A percentile compares a stretch with the other conserved stretches of the same genome.
These are phyloP conservation scores for Myiotriccus ornatus DNA, from an alignment of 2,797 vertebrate genomes.

Conservation along the genomic window DNA sequence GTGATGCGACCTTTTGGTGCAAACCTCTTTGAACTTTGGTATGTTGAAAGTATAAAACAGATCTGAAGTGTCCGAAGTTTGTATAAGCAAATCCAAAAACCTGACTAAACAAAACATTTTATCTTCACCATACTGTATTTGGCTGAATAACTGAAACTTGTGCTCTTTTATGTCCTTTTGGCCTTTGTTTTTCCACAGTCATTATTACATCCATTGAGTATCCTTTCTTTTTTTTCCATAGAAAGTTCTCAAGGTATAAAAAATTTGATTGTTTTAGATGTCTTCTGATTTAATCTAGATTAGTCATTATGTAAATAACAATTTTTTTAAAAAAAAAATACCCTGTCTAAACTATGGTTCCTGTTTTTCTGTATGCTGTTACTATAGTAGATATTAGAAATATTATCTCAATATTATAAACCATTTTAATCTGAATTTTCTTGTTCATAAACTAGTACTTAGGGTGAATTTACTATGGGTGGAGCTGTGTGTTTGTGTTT, in stretches of 20 bases:
- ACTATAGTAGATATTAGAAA: conserved; percentile 13
- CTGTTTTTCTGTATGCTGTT: background rate
- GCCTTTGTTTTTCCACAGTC: background rate
- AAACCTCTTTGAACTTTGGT: background rate
- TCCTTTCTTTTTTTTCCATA: background rate
- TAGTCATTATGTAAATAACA: background rate
- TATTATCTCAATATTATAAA: conserved; percentile 33
- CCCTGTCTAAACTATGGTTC: background rate
- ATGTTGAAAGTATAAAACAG: background rate
- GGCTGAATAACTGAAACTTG: background rate
- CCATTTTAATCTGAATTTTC: conserved; percentile 32
- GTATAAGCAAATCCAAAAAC: conserved; percentile 25
- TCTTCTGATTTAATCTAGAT: background rate
- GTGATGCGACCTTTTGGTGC: background rate
- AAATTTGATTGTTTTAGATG: background rate
- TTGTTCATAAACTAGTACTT: background rate
- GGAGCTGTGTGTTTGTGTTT: background rate
- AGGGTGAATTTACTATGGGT: background rate
- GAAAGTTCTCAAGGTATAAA: background rate
- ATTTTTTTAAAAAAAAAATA: background rate
- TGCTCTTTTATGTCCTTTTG: background rate
- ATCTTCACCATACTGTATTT: background rate
- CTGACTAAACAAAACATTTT: conserved; percentile 15
- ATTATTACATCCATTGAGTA: background rate
- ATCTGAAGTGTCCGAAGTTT: background rate